Evolutionary conservation across 1,140 invertebrate genomes (phyloP).

Genomic region (Ctenoplectra terminalis): DNA sequence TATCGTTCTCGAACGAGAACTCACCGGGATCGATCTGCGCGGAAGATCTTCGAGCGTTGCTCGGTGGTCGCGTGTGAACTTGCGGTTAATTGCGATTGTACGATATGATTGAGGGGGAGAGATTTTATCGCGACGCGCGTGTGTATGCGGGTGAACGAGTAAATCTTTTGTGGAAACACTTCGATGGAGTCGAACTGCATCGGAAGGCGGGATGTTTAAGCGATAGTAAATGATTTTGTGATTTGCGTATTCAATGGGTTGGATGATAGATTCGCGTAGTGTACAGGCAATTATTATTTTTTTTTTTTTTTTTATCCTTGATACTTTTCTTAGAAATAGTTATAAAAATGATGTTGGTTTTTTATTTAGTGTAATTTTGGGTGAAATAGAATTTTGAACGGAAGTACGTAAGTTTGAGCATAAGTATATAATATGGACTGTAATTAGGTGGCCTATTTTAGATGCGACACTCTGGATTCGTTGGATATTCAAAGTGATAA

Average conservation of each 20-base stretch:
- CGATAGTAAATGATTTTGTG: not conserved
- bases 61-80: slow-evolving; percentile 5
- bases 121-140: not conserved
- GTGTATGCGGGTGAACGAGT: not conserved
- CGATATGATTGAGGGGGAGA: not conserved
- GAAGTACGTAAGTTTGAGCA: too few species aligned
- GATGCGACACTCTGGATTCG: not conserved
- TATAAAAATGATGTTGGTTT: too few species aligned
- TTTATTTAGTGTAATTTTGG: too few species aligned
- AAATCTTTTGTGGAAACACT: not conserved
- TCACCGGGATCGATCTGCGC: not conserved
- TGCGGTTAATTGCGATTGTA: slow-evolving; percentile 7
- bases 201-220: not conserved
- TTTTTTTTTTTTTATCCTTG: too few species aligned
- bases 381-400: too few species aligned
- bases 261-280: not conserved
- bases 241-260: not conserved
- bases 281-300: too few species aligned
- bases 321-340: too few species aligned
- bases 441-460: not conserved
- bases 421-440: too few species aligned
- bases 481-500: slow-evolving; percentile 2
- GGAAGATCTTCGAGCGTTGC: not conserved
- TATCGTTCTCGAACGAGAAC: not conserved
- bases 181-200: not conserved